Evolutionary conservation across 2,113 vertebrate genomes (phyloP).

Genomic region (Cryptoleucopteryx plumbea): DNA sequence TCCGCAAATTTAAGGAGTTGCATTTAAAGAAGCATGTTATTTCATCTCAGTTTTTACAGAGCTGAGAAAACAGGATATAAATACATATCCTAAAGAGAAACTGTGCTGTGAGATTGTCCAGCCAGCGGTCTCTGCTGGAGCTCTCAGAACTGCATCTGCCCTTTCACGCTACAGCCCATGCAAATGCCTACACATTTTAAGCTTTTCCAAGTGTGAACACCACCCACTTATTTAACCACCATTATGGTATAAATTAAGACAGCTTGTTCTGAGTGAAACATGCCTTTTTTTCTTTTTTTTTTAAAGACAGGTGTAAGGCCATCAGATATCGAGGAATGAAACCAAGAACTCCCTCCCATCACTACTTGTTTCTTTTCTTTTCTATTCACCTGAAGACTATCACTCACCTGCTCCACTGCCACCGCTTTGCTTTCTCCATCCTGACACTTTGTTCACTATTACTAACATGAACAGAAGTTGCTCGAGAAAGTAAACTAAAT

Average conservation of each 20-base stretch:
- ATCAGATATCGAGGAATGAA: not conserved
- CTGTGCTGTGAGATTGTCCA: not conserved
- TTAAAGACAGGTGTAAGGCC: not conserved
- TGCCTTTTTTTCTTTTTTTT: not conserved
- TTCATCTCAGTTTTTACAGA: not conserved
- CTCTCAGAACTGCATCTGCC: not conserved
- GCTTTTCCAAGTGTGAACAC: not conserved
- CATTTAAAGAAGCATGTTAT: not conserved
- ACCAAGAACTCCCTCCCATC: accelerated
- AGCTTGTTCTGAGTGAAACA: not conserved
- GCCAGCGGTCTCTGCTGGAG: not conserved
- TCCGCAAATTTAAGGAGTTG: not conserved
- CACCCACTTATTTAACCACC: not conserved
- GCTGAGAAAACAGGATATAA: not conserved
- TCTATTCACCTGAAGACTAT: not conserved
- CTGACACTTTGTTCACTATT: not conserved
- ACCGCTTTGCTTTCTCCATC: not conserved
- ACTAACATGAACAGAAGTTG: not conserved
- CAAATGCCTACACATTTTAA: not conserved
- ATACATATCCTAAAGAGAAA: not conserved
- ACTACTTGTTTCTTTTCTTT: not conserved
- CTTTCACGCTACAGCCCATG: not conserved
- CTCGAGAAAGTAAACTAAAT: not conserved
- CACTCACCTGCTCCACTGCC: not conserved
- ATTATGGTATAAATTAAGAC: not conserved